phyloP scores from a whole-genome alignment of 2,797 vertebrate genomes.

The Eulemur albifrons region DNA sequence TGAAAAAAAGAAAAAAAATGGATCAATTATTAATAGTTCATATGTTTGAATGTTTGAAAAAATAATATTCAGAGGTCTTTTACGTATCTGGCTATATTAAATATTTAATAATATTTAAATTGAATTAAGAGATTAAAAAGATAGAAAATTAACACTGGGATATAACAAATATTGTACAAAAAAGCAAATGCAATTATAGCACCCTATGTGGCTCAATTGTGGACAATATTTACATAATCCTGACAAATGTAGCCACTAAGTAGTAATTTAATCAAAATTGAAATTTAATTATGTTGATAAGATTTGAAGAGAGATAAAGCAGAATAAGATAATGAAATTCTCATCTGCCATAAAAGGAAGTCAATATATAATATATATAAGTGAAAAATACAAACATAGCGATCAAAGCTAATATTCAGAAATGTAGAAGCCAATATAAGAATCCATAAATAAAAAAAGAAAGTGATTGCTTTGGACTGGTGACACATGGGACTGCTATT shows the following conservation, averaged over 20 bases:
- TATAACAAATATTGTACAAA: not conserved
- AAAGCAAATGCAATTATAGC: not conserved
- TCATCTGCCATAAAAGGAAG: not conserved
- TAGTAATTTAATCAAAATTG: not conserved
- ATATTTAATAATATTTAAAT: slow-evolving; percentile 4
- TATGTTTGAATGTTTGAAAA: not conserved
- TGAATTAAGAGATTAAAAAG: not conserved
- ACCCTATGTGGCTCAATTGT: not conserved
- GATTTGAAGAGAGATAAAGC: not conserved
- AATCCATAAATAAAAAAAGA: not conserved
- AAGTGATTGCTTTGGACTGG: not conserved
- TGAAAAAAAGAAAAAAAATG: not conserved
- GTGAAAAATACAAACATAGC: not conserved
- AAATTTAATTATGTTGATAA: not conserved
- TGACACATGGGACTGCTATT: not conserved
- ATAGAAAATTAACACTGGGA: not conserved
- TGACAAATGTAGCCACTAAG: not conserved
- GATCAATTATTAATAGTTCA: not conserved
- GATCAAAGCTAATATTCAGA: not conserved
- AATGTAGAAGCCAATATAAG: not conserved
- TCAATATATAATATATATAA: not conserved
- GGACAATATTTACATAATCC: not conserved
- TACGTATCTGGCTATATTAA: not conserved
- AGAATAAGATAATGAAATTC: not conserved
- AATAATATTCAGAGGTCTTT: not conserved